Percentiles rank a stretch among this genome's conserved stretches.
Evolutionary conservation across 2,888 invertebrate species (phyloP).

Genomic region (Drosophila recens): DNA sequence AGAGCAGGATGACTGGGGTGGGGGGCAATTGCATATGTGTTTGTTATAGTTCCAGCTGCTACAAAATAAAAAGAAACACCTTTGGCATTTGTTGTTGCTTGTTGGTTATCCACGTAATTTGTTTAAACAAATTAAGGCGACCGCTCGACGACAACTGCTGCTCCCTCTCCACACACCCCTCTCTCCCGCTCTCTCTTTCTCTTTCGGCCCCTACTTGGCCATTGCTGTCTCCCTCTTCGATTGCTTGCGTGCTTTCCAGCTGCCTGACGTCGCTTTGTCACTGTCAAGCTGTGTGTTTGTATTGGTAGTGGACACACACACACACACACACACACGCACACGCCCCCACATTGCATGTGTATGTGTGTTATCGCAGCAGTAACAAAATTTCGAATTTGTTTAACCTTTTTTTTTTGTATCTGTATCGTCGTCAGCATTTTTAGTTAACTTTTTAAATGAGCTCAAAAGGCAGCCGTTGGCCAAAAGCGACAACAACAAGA

Average conservation of each 20-base stretch:
- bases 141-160: constrained; percentile 30
- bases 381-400: constrained; percentile 70
- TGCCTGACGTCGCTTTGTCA: constrained; percentile 77
- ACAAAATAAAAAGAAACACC: constrained; percentile 38
- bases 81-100: constrained; percentile 24
- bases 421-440: constrained; percentile 38
- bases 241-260: constrained; percentile 43
- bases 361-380: constrained; percentile 60
- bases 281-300: constrained; percentile 56
- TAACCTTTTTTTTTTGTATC: constrained; percentile 64
- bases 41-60: constrained; percentile 62
- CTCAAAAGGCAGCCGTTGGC: constrained; percentile 61
- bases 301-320: constrained; percentile 19
- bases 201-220: not conserved
- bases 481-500: constrained; percentile 48
- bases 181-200: too few relatives aligned
- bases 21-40: constrained; percentile 47
- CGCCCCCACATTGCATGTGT: constrained; percentile 32
- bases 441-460: constrained; percentile 66
- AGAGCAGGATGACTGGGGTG: not conserved
- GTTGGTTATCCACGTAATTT: constrained; percentile 73
- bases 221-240: constrained; percentile 5
- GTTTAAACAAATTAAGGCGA: constrained; percentile 79
- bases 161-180: too few relatives aligned
- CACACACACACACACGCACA: constrained; percentile 11